Percentiles rank a stretch among this genome's conserved stretches.
phyloP scores from a whole-genome alignment of 2,797 vertebrate species.

The Potorous gilbertii region DNA sequence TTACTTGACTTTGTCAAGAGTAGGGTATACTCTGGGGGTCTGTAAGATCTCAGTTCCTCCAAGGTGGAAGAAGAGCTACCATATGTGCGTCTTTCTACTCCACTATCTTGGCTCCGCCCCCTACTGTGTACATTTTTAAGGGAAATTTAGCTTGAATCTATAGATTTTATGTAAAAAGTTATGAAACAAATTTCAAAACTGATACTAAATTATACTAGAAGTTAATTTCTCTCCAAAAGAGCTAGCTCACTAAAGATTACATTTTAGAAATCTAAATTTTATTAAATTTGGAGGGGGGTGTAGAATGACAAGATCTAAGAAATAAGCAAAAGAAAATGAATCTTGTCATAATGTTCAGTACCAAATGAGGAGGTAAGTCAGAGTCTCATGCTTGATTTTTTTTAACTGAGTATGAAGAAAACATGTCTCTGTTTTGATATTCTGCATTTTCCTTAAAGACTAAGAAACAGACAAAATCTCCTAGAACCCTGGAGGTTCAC shows the following conservation, averaged over 20 bases:
- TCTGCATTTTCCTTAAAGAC: neutral
- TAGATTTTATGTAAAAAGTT: conserved; percentile 48
- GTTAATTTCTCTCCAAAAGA: conserved; percentile 44
- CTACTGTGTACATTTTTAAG: neutral
- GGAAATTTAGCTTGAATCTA: conserved; percentile 30
- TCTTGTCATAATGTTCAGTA: neutral
- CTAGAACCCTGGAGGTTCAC: neutral
- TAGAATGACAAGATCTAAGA: neutral
- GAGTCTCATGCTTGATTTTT: neutral
- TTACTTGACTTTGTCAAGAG: too few species aligned
- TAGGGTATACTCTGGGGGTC: too few species aligned
- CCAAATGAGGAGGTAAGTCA: neutral
- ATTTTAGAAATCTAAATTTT: conserved; percentile 32
- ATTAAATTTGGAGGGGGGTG: neutral
- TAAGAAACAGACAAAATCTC: neutral
- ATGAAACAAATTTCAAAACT: conserved; percentile 14
- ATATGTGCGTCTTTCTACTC: too few species aligned
- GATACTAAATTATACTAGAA: neutral
- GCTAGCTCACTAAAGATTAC: neutral
- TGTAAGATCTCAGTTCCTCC: too few species aligned
- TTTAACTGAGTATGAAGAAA: neutral
- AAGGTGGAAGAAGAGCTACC: too few species aligned
- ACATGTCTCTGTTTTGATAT: conserved; percentile 4
- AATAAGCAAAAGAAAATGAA: neutral
- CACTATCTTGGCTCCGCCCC: too few species aligned